Evolutionary conservation across 1,140 invertebrate genomes (phyloP), one percentile per base, ranked within the genome.

Genomic region (Mizuhopecten yessoensis): DNA sequence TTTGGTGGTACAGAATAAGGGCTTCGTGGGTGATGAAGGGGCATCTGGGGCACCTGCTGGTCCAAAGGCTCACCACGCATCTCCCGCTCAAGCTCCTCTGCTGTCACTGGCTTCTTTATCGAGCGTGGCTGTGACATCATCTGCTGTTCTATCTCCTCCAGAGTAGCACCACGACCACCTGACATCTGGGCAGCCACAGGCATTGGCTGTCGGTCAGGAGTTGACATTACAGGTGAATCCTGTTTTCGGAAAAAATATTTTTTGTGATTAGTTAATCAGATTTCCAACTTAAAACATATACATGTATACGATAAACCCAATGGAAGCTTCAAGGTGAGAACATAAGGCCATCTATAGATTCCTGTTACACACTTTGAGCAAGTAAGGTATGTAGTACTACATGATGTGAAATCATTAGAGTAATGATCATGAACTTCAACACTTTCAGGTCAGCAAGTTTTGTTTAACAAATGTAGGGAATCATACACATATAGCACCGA

Each of bases 31-130:
- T 90, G 87, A 17, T 34, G 88, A 13, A 34, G 36, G 39, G 86
- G 49, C 23, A 42, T 57, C 86, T 88, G 89, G 33, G 89, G 45
- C 34, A 88, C 57, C 34, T 39, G 88, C 39, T 91, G 87, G 42
- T 89, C 88, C 23, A 86, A 36, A 2, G 88, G 39, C 86, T 96
- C 95, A 10, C 94, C 95, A 23, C 94, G 92, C 91, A 96, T 88
- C 88, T 96, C 94, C 23, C 96, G 92, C 90, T 96, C 96, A 34
- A 96, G 86, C 86, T 96, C 96, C 89, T 96, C 96, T 7, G 96
- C 95, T 0, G 96, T 96, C 42, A 96, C 92, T 13, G 95, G 94
- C 34, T 93, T 91, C 34, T 45, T 36, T 42, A 92, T 86, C 87
- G 92, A 49, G 89, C 93, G 90, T 91, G 92, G 34, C 93, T 93